Base-by-base conservation (phyloP, 2,888 invertebrate species). In the Geotrupes spiniger region DNA sequence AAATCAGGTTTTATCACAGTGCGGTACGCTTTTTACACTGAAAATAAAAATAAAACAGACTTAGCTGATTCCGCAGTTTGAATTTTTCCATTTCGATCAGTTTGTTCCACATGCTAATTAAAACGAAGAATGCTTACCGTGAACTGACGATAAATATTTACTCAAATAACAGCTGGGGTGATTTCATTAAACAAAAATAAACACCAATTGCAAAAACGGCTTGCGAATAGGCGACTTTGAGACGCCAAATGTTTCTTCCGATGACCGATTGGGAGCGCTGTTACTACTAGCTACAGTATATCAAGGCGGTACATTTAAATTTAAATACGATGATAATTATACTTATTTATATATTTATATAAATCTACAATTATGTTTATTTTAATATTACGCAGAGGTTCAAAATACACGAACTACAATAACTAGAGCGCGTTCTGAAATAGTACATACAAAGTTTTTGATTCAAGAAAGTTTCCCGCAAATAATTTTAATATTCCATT, bases 1-100 rank as follows among this genome's bases (percentile, higher is more conserved):
- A 43, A 56, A 52, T 51, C 55, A 47, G 54, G 44, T 38, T 57
- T 42, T 46, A 52, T 51, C 44, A 46, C 47, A 52, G 54, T 52
- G 53, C 50, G 49, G 52, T 51, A 50, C 52, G 51, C 52, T 51
- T 54, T 44, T 47, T 51, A 42, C 47, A 56, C 40, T 49, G 41
- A 31, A 46, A 36, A 44, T 41, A 51, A 52, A 46, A 38, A 53
- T 55, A 55, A 53, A 44, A 33, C 14, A 14, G 33, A 33, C 33
- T 33, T 12, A 15, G 33, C 33, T n/a, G 11, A 11, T 12, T 12
- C 15, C 15, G 11, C 14, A n/a, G 31, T n/a, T 15, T 12, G 4
- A 15, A 15, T 14, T 29, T 14, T 25, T 50, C 42, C 50, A 42
- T 46, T 42, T 42, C 46, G 37, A 42, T 40, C 37, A 46, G 42